These are phyloP conservation scores for Cancer borealis DNA, from an alignment of 2,888 invertebrate genomes.

Conservation along the genomic window DNA sequence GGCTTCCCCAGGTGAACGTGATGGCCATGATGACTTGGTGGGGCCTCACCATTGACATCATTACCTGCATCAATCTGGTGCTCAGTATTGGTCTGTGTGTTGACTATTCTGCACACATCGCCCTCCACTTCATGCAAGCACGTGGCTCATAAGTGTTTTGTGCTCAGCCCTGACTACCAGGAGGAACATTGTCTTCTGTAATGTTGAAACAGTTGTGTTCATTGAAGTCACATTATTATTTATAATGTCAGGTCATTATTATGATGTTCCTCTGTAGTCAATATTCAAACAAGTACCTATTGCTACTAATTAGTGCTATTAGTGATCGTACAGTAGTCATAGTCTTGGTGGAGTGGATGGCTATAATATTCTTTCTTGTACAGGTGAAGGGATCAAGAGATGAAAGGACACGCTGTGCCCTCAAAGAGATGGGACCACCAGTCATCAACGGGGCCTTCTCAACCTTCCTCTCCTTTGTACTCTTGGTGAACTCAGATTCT, in stretches of 20 bases:
- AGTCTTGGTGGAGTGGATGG: neutral
- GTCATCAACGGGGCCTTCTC: constrained; percentile 80
- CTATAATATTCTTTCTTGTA: neutral
- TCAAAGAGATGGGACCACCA: constrained; percentile 85
- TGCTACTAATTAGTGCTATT: too few species aligned
- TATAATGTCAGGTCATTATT: too few species aligned
- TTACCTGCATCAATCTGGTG: constrained; percentile 81
- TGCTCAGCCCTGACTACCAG: neutral
- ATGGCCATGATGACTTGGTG: constrained; percentile 77
- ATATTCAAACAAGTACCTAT: too few species aligned
- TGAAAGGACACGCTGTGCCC: constrained; percentile 84
- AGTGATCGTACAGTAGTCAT: neutral
- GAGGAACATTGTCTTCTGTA: neutral
- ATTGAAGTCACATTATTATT: neutral
- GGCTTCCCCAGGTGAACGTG: constrained; percentile 84
- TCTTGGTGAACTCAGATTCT: constrained; percentile 79
- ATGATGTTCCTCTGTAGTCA: too few species aligned
- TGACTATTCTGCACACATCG: constrained; percentile 82
- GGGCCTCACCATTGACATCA: constrained; percentile 82
- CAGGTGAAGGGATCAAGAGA: constrained; percentile 67
- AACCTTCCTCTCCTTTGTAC: constrained; percentile 80
- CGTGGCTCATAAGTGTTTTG: neutral
- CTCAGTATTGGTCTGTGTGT: constrained; percentile 82
- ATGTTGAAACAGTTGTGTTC: neutral
- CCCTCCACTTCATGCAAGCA: constrained; percentile 80